Evolutionary conservation across 1,140 invertebrate genomes (phyloP).

Genomic region (Caenorhabditis latens): DNA sequence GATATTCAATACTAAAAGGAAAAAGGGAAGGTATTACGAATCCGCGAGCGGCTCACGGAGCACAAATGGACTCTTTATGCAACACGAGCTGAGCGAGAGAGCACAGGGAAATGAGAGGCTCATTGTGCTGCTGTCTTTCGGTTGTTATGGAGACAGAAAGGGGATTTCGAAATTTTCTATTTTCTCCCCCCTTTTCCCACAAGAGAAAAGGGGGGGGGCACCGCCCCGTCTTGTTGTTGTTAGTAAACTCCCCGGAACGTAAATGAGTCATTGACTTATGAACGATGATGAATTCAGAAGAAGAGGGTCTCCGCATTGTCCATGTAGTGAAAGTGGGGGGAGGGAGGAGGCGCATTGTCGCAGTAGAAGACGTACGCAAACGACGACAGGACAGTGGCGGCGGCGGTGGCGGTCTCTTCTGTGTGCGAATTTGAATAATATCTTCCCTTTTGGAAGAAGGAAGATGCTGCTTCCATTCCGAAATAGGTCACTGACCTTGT

Average conservation of each 20-base stretch:
- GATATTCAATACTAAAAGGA: slow-evolving; percentile 23
- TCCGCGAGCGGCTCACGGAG: background rate
- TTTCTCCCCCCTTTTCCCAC: background rate
- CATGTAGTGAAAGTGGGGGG: slow-evolving; percentile 47
- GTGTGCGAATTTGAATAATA: slow-evolving; percentile 53
- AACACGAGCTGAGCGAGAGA: background rate
- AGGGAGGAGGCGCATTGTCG: slow-evolving; percentile 27
- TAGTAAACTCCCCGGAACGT: slow-evolving; percentile 3
- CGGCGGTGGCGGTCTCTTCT: slow-evolving; percentile 11
- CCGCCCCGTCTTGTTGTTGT: slow-evolving; percentile 46
- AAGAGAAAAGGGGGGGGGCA: no score
- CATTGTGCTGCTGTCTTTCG: slow-evolving; percentile 6
- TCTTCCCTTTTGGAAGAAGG: slow-evolving; percentile 10
- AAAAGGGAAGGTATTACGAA: slow-evolving; percentile 30
- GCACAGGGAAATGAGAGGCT: background rate
- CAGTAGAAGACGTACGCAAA: slow-evolving; percentile 52
- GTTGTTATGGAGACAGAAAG: slow-evolving; percentile 44
- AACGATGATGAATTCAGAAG: slow-evolving; percentile 39
- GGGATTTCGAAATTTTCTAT: slow-evolving; percentile 18
- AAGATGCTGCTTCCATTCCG: slow-evolving; percentile 3
- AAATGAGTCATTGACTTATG: slow-evolving; percentile 52
- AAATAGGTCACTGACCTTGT: slow-evolving; percentile 53
- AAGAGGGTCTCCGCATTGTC: slow-evolving; percentile 32
- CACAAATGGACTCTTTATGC: slow-evolving; percentile 28
- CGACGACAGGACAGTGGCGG: background rate